Conservation (phyloP, 2,888 invertebrate genomes). For the Diaphora mendica region DNA sequence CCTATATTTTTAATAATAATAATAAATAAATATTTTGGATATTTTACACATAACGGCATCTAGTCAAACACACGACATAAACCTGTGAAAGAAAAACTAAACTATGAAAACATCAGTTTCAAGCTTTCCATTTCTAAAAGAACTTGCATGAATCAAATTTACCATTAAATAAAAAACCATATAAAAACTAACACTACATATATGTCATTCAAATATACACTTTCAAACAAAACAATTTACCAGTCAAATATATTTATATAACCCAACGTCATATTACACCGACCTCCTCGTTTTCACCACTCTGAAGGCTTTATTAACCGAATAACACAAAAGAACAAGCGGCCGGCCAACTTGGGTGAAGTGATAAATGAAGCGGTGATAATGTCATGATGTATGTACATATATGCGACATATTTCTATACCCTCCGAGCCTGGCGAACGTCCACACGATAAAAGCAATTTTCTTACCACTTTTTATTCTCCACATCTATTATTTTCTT, state of each 20-base stretch:
- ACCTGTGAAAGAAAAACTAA: too few relatives aligned
- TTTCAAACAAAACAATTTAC: background rate
- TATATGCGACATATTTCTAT: constrained; percentile 32
- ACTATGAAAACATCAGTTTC: too few relatives aligned
- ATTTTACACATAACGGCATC: too few relatives aligned
- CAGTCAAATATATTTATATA: constrained; percentile 3
- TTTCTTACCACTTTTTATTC: constrained; percentile 53
- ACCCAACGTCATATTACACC: constrained; percentile 18
- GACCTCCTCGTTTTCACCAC: constrained; percentile 27
- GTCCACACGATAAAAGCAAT: constrained; percentile 53
- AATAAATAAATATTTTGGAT: too few relatives aligned
- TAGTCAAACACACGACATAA: too few relatives aligned
- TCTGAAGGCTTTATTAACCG: constrained; percentile 29
- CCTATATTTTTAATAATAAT: too few relatives aligned
- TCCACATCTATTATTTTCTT: constrained; percentile 40
- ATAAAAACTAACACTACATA: background rate
- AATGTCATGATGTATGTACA: constrained; percentile 36
- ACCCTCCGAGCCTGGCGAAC: constrained; percentile 29
- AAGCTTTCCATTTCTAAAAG: background rate
- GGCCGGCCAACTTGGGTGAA: constrained; percentile 39
- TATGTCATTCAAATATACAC: background rate
- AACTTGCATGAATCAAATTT: background rate
- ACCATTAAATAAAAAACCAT: background rate
- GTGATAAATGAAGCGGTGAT: constrained; percentile 45
- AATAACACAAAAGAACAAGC: constrained; percentile 31